Evolutionary conservation across 2,797 vertebrate species (phyloP).

Genomic region (Picus viridis): DNA sequence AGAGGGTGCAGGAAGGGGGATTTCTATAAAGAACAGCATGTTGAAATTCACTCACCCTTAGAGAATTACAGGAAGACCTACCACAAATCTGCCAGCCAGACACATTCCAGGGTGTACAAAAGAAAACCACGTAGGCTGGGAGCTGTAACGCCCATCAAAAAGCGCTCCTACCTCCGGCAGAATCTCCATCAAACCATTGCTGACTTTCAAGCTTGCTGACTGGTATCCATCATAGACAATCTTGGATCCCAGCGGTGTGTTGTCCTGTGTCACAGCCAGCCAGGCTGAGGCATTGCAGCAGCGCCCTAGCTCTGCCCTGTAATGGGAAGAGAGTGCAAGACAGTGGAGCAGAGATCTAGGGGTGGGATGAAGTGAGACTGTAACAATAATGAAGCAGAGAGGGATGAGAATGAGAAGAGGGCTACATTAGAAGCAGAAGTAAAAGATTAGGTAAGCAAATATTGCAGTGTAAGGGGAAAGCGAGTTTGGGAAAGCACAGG

Average conservation of each 20-base stretch:
- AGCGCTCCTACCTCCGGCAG: conserved; percentile 2
- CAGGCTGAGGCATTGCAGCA: conserved; percentile 32
- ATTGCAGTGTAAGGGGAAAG: background rate
- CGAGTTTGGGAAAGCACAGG: background rate
- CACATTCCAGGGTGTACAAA: background rate
- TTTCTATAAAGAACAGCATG: background rate
- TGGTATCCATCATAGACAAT: background rate
- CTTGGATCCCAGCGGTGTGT: background rate
- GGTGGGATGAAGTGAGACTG: background rate
- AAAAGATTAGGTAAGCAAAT: background rate
- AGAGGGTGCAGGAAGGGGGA: background rate
- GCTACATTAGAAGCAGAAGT: background rate
- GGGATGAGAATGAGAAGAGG: background rate
- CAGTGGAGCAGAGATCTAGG: background rate
- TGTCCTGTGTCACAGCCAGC: background rate
- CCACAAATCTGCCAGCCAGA: background rate
- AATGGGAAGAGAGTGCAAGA: background rate
- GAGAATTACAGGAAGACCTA: background rate
- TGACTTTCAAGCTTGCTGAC: background rate
- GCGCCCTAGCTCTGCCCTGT: background rate
- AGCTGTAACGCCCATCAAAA: background rate
- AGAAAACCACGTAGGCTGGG: background rate
- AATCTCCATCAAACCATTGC: background rate
- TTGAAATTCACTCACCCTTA: background rate
- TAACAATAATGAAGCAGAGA: background rate